A percentile compares a stretch with the other conserved stretches of the same genome.
phyloP scores from a whole-genome alignment of 2,113 vertebrate genomes.

The Turdus rufiventris region DNA sequence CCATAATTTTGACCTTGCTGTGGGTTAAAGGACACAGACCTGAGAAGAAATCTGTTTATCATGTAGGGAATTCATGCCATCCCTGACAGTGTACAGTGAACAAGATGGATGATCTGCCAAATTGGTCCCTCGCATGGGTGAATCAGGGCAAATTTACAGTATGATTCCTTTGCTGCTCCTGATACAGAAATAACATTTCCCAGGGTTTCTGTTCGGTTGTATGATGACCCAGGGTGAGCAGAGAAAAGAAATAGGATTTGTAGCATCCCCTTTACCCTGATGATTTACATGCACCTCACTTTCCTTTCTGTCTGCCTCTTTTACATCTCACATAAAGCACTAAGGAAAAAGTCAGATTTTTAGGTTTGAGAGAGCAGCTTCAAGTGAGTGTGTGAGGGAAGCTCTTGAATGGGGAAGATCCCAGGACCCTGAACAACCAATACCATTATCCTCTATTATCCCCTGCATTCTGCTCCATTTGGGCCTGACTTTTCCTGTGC shows the following conservation, averaged over 20 bases:
- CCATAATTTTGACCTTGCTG: conserved; percentile 77
- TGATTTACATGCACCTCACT: conserved; percentile 44
- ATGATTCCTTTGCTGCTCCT: conserved; percentile 62
- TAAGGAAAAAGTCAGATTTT: neutral
- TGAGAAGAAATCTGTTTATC: conserved; percentile 80
- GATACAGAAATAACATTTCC: conserved; percentile 72
- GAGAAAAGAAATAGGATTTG: conserved; percentile 64
- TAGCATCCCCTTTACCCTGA: conserved; percentile 43
- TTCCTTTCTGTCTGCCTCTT: neutral
- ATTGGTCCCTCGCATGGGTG: conserved; percentile 75
- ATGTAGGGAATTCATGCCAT: conserved; percentile 71
- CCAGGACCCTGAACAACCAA: neutral
- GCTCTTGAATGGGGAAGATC: neutral
- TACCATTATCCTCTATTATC: neutral
- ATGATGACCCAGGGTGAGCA: conserved; percentile 56
- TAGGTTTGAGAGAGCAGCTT: neutral
- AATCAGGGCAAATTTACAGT: conserved; percentile 77
- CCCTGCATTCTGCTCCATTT: neutral
- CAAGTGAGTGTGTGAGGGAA: neutral
- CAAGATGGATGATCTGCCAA: conserved; percentile 84
- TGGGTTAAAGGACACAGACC: conserved; percentile 81
- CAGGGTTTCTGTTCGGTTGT: conserved; percentile 52
- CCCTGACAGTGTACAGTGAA: conserved; percentile 77
- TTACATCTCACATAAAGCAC: conserved; percentile 4
- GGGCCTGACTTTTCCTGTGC: neutral